Evolutionary conservation across 2,113 vertebrate genomes (phyloP).

Genomic region (Fukomys damarensis): DNA sequence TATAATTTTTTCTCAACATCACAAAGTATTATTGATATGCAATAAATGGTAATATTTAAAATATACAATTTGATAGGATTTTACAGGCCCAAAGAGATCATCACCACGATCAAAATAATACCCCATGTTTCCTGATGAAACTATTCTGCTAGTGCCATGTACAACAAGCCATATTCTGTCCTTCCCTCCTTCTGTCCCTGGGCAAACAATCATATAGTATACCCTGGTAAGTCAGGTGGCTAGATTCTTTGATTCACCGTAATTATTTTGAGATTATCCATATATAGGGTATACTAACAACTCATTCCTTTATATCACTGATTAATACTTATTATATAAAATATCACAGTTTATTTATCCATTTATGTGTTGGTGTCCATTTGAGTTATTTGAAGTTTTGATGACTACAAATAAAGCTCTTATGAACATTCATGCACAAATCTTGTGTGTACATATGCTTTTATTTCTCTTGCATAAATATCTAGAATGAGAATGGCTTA

Average conservation of each 20-base stretch:
- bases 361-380: neutral
- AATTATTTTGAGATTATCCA: slow-evolving; percentile 18
- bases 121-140: neutral
- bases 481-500: neutral
- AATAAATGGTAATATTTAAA: slow-evolving; percentile 37
- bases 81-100: neutral
- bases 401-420: slow-evolving; percentile 37
- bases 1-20: neutral
- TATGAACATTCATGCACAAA: neutral
- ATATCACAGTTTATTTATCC: neutral
- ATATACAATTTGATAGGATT: neutral
- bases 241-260: neutral
- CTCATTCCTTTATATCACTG: neutral
- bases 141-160: neutral
- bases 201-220: neutral
- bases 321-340: neutral
- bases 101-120: neutral
- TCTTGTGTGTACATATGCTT: neutral
- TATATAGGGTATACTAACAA: too few species aligned
- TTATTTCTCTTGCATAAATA: neutral
- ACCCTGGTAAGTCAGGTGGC: neutral
- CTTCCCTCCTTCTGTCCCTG: neutral
- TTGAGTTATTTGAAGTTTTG: neutral
- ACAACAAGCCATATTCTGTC: neutral
- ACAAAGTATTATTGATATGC: neutral